Base-by-base conservation (phyloP, 2,888 invertebrate species). In the Dioctria linearis region DNA sequence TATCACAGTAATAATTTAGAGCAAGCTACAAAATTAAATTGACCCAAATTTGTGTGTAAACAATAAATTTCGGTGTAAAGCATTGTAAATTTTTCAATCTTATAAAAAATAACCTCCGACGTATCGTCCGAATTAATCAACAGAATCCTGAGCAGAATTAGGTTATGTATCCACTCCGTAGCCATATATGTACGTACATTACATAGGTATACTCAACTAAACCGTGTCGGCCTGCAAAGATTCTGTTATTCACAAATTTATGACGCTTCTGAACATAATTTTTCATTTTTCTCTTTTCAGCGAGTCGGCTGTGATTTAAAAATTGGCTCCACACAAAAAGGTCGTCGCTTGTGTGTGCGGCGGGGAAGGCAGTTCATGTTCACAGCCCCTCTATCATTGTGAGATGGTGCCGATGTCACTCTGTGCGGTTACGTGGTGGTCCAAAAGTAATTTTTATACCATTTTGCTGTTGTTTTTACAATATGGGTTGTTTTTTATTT, bases 381-480 rank as follows among this genome's bases (percentile, higher is more conserved):
- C 93, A 4, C 92, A 94, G 85, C 94, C 95, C 59, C 91, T 95
- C 83, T 97, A 96, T 91, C 94, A 94, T 86, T 98, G 98, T 98
- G 93, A 94, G 84, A n/a, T 83, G 93, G n/a, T n/a, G n/a, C n/a
- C 94, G 79, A 93, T 95, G 85, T 96, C 96, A 2, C 91, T 95
- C 80, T 98, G 98, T 88, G 97, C 97, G 5, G 95, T 94, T 82
- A 95, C 96, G 78, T 98, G 96, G 97, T 90, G 98, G 92, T 86
- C 83, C 79, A 76, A 25, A 25, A 76, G 61, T 76, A 49, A 63
- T 9, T 76, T 76, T 63, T 46, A 46, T 76, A 37, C 61, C 37
- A 37, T 66, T 71, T 78, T 78, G 66, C 66, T 42, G 54, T 54
- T 76, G 73, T 76, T 76, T 76, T 76, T 76, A 76, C 76, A 63